These are phyloP conservation scores for Achatina immaculata DNA, from an alignment of 1,140 invertebrate genomes.

Conservation along the genomic window DNA sequence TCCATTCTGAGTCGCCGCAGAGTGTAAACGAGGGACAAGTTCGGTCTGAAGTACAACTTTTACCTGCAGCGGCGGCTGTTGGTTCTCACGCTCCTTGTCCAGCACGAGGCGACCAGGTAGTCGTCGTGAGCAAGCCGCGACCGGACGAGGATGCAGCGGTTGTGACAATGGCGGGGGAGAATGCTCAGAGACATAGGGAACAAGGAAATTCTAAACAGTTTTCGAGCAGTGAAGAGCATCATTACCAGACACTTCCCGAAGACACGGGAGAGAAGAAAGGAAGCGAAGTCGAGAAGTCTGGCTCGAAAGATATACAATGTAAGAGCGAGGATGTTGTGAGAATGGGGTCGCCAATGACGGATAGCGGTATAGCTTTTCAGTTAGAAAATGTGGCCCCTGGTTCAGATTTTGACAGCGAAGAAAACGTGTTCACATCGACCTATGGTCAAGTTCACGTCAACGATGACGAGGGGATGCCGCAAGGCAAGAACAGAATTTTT, in stretches of 20 bases:
- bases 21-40: background rate
- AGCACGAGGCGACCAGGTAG: background rate
- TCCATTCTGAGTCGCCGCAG: background rate
- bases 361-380: background rate
- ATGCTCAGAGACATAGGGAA: conserved; percentile 15
- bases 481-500: background rate
- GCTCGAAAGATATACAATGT: too few relatives aligned
- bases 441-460: too few relatives aligned
- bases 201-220: background rate
- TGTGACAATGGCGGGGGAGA: conserved; percentile 8
- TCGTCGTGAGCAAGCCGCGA: too few relatives aligned
- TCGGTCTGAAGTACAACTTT: background rate
- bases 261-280: background rate
- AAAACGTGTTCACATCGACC: too few relatives aligned
- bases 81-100: background rate
- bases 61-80: background rate
- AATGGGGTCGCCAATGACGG: background rate
- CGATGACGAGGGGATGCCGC: background rate
- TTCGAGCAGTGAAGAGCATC: background rate
- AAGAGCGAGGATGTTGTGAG: background rate
- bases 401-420: too few relatives aligned
- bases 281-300: background rate
- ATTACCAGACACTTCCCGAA: background rate
- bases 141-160: conserved; percentile 6
- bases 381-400: background rate